Percentiles rank a stretch among this genome's conserved stretches.
phyloP scores from a whole-genome alignment of 2,797 vertebrate genomes.

The Anguilla pacifica region DNA sequence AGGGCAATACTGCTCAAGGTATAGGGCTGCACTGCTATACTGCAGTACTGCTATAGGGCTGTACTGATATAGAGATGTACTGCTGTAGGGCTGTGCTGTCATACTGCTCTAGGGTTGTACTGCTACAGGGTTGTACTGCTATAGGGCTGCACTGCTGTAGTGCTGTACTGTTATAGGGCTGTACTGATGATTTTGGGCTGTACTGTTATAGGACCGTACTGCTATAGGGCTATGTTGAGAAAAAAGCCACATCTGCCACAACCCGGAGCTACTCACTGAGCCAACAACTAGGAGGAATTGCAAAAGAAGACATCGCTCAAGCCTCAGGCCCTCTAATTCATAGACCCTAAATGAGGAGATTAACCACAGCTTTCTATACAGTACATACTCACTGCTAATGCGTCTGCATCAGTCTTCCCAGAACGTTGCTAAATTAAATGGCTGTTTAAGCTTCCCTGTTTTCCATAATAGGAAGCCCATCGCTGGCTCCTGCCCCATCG shows the following conservation, averaged over 20 bases:
- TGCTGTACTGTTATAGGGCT: neutral
- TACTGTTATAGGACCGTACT: neutral
- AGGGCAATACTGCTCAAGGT: neutral
- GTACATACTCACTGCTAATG: conserved; percentile 47
- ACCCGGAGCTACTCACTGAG: neutral
- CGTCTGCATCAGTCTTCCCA: conserved; percentile 62
- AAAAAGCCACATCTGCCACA: neutral
- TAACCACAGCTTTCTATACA: conserved; percentile 48
- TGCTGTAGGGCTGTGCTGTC: neutral
- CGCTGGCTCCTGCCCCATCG: conserved; percentile 59
- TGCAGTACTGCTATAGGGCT: too few relatives aligned
- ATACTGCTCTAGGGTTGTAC: neutral
- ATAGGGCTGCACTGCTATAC: too few relatives aligned
- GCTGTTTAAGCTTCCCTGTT: conserved; percentile 62
- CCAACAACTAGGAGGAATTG: neutral
- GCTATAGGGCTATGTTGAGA: neutral
- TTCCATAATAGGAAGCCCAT: conserved; percentile 72
- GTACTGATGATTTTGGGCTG: neutral
- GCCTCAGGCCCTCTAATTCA: conserved; percentile 36
- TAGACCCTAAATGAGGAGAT: conserved; percentile 46
- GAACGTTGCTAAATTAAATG: conserved; percentile 57
- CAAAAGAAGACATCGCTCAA: neutral
- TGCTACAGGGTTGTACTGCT: neutral
- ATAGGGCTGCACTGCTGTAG: neutral
- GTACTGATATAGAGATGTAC: neutral